Evolutionary conservation across 2,797 vertebrate species (phyloP), one percentile per base, ranked within the genome.

Genomic region (Hippocampus kuda): DNA sequence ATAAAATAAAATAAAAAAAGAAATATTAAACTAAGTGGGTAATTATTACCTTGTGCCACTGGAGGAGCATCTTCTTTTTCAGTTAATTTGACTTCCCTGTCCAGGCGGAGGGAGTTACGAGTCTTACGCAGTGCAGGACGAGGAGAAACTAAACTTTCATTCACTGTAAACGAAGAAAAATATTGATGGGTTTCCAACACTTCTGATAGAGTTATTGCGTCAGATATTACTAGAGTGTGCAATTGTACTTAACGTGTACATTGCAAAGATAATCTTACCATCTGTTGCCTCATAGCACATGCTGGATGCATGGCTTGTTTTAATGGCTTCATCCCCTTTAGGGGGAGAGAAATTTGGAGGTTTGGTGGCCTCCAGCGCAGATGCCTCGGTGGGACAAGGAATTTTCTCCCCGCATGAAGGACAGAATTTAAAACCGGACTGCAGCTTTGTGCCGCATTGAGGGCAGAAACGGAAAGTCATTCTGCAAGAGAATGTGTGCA

Each of bases 381-480:
- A 57, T 27, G 66, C 69, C 20, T 83, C 77, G 20, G 7, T 41
- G n/a, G 61, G 12, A 60, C 72, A 56, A 7, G 91, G 90, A 51
- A 94, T 79, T 76, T 83, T 86, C 38, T 84, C 81, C 6, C 95
- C 94, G 49, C 95, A 97, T 0, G 87, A 87, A 0, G 95, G 94
- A 81, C 95, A 98, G 75, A 95, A 98, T 59, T 76, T 91, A 80
- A 94, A 98, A 0, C 59, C 48, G 2, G 87, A 79, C 77, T 93
- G 80, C 63, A 93, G 77, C 77, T 86, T 89, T 60, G 83, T 73
- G 73, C 94, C 93, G 84, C 95, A 98, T 3, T 90, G 84, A n/a
- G 95, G 91, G 75, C 95, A 98, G 88, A 92, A 96, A 59, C 79
- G 78, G 75, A 89, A 84, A 68, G 83, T 72, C 91, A 91, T 92